phyloP scores from a whole-genome alignment of 2,797 vertebrate species.

The Cyprinella venusta region DNA sequence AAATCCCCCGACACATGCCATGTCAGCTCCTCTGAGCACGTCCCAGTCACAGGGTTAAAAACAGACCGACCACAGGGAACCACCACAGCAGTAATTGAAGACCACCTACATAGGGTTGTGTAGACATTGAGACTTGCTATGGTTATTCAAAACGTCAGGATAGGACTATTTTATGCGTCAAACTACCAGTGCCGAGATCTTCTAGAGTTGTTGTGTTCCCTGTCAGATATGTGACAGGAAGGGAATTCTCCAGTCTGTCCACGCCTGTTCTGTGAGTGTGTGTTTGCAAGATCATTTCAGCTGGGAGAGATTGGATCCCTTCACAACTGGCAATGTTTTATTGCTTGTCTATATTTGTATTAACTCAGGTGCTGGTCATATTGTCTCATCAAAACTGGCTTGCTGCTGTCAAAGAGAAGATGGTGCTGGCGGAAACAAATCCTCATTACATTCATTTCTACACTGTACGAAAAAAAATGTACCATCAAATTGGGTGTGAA shows the following conservation, averaged over 20 bases:
- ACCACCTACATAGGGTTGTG: neutral
- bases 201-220: conserved; percentile 1
- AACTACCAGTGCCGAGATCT: neutral
- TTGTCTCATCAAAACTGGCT: neutral
- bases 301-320: conserved; percentile 25
- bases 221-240: conserved; percentile 21
- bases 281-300: conserved; percentile 1
- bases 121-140: neutral
- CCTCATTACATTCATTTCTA: neutral
- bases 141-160: conserved; percentile 22
- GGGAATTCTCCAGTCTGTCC: neutral
- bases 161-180: neutral
- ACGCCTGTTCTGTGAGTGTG: neutral
- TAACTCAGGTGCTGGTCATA: neutral
- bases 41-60: conserved; percentile 42
- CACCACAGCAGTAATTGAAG: neutral
- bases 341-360: conserved; percentile 21
- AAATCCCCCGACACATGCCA: conserved; percentile 28
- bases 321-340: conserved; percentile 13
- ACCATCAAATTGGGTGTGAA: neutral
- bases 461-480: neutral
- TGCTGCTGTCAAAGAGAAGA: neutral
- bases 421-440: neutral
- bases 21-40: conserved; percentile 27
- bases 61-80: conserved; percentile 19